A percentile compares a stretch with the other conserved stretches of the same genome.
Evolutionary conservation across 1,140 invertebrate genomes (phyloP).

Genomic region (Listronotus oregonensis): DNA sequence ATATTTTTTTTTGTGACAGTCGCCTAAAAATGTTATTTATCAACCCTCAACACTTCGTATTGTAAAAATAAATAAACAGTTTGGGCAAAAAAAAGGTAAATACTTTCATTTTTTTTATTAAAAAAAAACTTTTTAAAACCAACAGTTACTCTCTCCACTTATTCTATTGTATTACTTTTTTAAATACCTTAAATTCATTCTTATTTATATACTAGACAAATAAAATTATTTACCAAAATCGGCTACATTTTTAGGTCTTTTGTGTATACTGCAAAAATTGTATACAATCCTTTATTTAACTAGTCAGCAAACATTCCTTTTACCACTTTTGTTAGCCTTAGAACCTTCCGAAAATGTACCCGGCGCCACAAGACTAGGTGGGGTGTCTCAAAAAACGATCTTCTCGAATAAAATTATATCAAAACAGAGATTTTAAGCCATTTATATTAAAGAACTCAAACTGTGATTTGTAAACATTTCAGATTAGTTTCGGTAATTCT

Average conservation of each 20-base stretch:
- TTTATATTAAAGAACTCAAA: slow-evolving; percentile 18
- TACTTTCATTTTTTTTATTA: too few relatives aligned
- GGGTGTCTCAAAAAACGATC: slow-evolving; percentile 15
- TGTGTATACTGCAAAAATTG: not conserved
- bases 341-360: slow-evolving; percentile 20
- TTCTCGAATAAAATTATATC: slow-evolving; percentile 24
- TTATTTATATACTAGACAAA: not conserved
- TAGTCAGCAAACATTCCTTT: slow-evolving; percentile 21
- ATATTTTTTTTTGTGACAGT: too few relatives aligned
- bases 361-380: slow-evolving; percentile 15
- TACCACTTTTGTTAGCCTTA: slow-evolving; percentile 16
- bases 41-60: too few relatives aligned
- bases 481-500: slow-evolving; percentile 16
- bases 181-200: too few relatives aligned
- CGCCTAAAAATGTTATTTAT: too few relatives aligned
- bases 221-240: not conserved
- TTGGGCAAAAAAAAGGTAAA: too few relatives aligned
- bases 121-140: too few relatives aligned
- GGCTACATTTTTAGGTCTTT: not conserved
- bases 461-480: slow-evolving; percentile 17
- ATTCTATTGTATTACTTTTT: too few relatives aligned
- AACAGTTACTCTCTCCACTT: too few relatives aligned
- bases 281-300: slow-evolving; percentile 3
- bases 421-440: slow-evolving; percentile 20
- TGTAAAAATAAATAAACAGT: too few relatives aligned